Conservation (phyloP, 2,888 invertebrate genomes). For the Brassicogethes aeneus region DNA sequence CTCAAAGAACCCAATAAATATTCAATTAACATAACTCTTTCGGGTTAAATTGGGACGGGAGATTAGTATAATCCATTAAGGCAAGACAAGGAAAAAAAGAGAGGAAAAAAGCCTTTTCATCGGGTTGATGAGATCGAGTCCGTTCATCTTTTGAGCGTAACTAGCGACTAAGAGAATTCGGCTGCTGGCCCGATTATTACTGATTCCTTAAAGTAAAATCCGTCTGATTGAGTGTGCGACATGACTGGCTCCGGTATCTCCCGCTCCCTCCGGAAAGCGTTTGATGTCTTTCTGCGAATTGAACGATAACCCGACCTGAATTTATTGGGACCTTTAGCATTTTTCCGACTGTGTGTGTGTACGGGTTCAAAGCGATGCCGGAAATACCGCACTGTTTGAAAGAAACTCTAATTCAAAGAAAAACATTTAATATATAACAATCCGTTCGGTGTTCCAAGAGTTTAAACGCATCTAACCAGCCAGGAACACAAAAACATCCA, state of each 20-base stretch:
- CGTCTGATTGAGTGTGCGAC: neutral
- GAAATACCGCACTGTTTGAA: neutral
- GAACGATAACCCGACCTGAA: neutral
- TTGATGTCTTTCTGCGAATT: neutral
- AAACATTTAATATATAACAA: too few relatives aligned
- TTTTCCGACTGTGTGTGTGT: neutral
- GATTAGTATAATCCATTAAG: neutral
- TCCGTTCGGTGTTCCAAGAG: too few relatives aligned
- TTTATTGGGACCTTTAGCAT: neutral
- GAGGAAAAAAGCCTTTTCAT: neutral
- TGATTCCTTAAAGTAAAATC: neutral
- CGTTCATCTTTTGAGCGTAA: too few relatives aligned
- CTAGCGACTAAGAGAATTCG: too few relatives aligned
- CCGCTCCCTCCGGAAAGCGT: neutral
- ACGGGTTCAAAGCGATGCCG: neutral
- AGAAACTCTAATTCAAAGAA: too few relatives aligned
- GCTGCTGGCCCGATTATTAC: conserved; percentile 1
- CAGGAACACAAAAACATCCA: too few relatives aligned
- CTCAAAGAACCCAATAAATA: neutral
- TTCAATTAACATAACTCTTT: neutral
- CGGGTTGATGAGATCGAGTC: neutral
- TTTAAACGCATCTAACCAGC: too few relatives aligned
- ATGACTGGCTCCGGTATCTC: neutral
- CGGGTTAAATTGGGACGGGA: neutral
- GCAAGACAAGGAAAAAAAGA: neutral